Evolutionary conservation across 30 jellyfish, hydroid and myxozoan species (phyloP).

Genomic region (Mastigias papua): DNA sequence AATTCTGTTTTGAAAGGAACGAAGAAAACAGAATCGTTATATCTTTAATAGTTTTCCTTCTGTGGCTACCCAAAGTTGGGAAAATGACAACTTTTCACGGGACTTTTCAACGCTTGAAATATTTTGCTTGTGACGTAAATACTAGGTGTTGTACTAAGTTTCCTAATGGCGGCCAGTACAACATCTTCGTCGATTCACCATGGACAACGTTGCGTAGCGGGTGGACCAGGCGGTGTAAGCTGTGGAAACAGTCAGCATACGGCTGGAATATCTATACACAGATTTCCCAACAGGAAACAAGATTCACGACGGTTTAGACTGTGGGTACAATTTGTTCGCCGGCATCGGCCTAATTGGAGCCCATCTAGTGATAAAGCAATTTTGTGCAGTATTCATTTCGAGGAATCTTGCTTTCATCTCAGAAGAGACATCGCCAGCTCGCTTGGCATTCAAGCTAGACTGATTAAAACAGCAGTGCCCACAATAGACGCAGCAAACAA

Average conservation of each 20-base stretch:
- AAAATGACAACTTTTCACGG: too few species aligned
- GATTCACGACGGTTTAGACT: conserved; percentile 1
- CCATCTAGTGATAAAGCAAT: background rate
- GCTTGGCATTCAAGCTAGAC: conserved; percentile 39
- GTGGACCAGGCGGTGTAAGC: conserved; percentile 27
- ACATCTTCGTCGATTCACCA: too few species aligned
- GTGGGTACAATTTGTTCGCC: conserved; percentile 33
- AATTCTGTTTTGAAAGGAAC: too few species aligned
- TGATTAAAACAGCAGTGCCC: conserved; percentile 56
- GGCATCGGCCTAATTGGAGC: conserved; percentile 34
- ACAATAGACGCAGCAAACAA: conserved; percentile 52
- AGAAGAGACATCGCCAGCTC: conserved; percentile 36
- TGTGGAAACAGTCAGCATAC: conserved; percentile 33
- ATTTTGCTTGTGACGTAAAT: too few species aligned
- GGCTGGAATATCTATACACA: conserved; percentile 16
- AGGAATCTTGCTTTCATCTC: conserved; percentile 23
- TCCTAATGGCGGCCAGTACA: too few species aligned
- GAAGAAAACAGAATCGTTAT: too few species aligned
- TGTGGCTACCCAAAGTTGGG: too few species aligned
- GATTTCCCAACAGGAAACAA: conserved; percentile 1
- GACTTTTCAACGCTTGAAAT: too few species aligned
- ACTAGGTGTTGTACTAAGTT: too few species aligned
- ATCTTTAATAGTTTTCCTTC: too few species aligned
- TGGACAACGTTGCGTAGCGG: conserved; percentile 24
- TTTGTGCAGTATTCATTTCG: conserved; percentile 45